A percentile compares a stretch with the other conserved stretches of the same genome.
phyloP scores from a whole-genome alignment of 2,888 invertebrate genomes.

The Acanthoscelides obtectus region DNA sequence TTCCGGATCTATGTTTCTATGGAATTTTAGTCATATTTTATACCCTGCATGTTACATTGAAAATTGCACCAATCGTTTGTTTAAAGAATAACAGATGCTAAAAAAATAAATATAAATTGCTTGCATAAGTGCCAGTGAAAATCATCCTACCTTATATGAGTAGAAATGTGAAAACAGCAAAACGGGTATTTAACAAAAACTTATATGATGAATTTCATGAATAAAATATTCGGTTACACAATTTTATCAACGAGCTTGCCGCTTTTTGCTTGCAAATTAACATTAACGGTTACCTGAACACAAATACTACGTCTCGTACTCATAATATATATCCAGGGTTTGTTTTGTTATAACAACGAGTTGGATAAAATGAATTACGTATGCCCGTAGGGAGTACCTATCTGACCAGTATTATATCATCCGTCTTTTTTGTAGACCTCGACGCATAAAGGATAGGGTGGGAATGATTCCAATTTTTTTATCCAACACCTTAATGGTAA shows the following conservation, averaged over 20 bases:
- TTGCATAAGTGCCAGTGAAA: not conserved
- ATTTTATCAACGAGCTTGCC: conserved; percentile 15
- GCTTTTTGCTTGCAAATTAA: conserved; percentile 3
- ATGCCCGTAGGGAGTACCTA: not conserved
- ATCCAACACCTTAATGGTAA: too few species aligned
- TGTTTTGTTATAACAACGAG: not conserved
- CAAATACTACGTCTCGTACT: not conserved
- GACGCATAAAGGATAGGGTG: too few species aligned
- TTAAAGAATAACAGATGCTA: not conserved
- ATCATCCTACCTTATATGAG: not conserved
- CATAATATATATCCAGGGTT: not conserved
- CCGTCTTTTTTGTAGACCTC: not conserved
- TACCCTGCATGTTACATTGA: too few species aligned
- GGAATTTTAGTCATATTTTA: too few species aligned
- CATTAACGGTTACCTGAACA: not conserved
- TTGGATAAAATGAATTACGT: not conserved
- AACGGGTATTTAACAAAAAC: conserved; percentile 4
- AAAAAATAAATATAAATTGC: not conserved
- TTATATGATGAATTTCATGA: conserved; percentile 11
- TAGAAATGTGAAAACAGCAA: not conserved
- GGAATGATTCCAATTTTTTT: too few species aligned
- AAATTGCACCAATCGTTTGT: not conserved
- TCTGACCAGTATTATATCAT: not conserved
- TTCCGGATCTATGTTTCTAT: too few species aligned
- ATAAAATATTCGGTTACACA: conserved; percentile 17